These are phyloP conservation scores for Yponomeuta plumbellus DNA, from an alignment of 2,888 invertebrate genomes.

Conservation along the genomic window DNA sequence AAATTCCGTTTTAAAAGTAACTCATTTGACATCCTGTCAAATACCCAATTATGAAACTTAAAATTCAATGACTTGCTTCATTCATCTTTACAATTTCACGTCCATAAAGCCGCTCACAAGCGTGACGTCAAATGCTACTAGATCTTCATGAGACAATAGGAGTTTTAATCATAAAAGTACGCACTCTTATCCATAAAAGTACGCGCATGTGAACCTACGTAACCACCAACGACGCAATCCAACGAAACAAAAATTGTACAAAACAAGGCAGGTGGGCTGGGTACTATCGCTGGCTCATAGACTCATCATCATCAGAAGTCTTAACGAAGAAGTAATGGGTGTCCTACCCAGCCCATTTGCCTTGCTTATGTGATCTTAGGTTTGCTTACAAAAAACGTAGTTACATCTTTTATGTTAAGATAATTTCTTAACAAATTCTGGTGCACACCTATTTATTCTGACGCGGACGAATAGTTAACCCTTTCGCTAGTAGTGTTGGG, in stretches of 20 bases:
- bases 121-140: slow-evolving; percentile 58
- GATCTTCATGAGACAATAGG: slow-evolving; percentile 34
- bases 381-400: not conserved
- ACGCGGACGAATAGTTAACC: slow-evolving; percentile 32
- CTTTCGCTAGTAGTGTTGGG: slow-evolving; percentile 38
- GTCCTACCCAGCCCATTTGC: too few species aligned
- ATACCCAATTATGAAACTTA: too few species aligned
- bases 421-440: not conserved
- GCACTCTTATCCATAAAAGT: not conserved
- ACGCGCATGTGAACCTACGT: not conserved
- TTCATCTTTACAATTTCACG: not conserved
- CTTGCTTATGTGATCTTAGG: not conserved
- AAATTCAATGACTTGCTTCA: too few species aligned
- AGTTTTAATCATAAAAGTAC: not conserved
- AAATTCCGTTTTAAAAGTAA: too few species aligned
- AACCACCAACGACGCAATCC: not conserved
- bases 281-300: too few species aligned
- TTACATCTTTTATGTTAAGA: not conserved
- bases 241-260: not conserved
- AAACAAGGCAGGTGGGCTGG: not conserved
- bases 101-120: not conserved
- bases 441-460: not conserved
- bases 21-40: too few species aligned
- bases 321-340: too few species aligned
- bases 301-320: too few species aligned